Base-by-base conservation (phyloP, 2,888 invertebrate species). In the Notodonta ziczac region DNA sequence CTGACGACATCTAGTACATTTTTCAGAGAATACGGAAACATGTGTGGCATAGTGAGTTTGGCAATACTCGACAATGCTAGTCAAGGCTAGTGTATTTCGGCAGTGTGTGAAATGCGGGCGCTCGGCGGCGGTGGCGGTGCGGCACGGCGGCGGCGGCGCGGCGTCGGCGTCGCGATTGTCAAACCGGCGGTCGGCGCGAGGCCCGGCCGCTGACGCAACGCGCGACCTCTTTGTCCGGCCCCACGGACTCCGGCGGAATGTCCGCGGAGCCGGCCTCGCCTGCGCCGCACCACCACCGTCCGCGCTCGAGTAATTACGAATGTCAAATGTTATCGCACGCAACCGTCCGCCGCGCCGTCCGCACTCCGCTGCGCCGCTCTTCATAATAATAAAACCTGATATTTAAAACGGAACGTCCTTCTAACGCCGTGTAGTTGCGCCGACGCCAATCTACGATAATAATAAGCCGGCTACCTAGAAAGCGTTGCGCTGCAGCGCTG, bases 371-470 rank as follows among this genome's bases (percentile, higher is more conserved):
- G 93, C 90, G 88, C 92, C 88, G 91, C 91, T 93, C 93, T 93
- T 93, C 93, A 93, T 93, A 93, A 93, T 93, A 93, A 93, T 93
- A 93, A 93, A 93, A 93, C 93, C 93, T 93, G 93, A 93, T 93
- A 93, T 93, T 93, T 93, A 93, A 93, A 93, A 93, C 93, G 93
- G 93, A 93, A 93, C 93, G 93, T 93, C 93, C 93, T 93, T 93
- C 93, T 93, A 93, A 93, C 93, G 93, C 92, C 91, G 93, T 93
- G 93, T 93, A 93, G 93, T 93, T 93, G 93, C 93, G 93, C 93
- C 93, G 93, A 93, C 93, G 93, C 93, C 93, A 93, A 93, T 93
- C 93, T 93, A 93, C 93, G 93, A 93, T 93, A 93, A 93, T 93
- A 93, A 93, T 93, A 93, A 93, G 93, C 91, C 90, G 89, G 83